A percentile compares a stretch with the other conserved stretches of the same genome.
These are phyloP conservation scores for Diarsia rubi DNA, from an alignment of 2,888 invertebrate species.

Conservation along the genomic window DNA sequence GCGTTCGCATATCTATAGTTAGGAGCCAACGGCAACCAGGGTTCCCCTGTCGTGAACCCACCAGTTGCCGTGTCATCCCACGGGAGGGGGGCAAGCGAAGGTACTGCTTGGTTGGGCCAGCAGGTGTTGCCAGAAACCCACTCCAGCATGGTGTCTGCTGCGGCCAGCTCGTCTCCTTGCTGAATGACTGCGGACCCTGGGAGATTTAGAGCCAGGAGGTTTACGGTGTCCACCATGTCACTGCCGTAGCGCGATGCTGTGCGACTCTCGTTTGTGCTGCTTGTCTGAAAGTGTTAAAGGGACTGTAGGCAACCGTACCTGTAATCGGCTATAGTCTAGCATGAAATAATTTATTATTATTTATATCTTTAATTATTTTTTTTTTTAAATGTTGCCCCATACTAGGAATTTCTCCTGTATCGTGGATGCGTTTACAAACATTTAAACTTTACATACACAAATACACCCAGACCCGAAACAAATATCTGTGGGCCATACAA, in stretches of 20 bases:
- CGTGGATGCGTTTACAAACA: no score
- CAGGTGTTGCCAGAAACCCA: conserved; percentile 85
- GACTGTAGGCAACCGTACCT: no score
- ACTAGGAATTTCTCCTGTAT: no score
- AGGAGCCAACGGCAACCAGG: conserved; percentile 93
- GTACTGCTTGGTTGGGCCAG: conserved; percentile 83
- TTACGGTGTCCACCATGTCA: conserved; percentile 93
- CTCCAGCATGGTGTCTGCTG: conserved; percentile 89
- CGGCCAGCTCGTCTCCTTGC: conserved; percentile 95
- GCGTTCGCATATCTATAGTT: conserved; percentile 92
- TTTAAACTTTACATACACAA: no score
- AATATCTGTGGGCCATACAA: no score
- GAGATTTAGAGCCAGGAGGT: conserved; percentile 93
- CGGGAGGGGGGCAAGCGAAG: conserved; percentile 83
- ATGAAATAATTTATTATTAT: no score
- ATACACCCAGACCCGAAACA: no score
- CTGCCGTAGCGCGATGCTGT: conserved; percentile 92
- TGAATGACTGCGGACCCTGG: conserved; percentile 95
- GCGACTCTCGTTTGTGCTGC: conserved; percentile 74
- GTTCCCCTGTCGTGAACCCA: conserved; percentile 89
- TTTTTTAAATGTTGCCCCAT: no score
- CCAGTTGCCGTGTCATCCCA: conserved; percentile 87
- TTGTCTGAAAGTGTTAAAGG: conserved; percentile 76
- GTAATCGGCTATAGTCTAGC: no score
- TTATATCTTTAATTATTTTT: no score